Conservation (phyloP, 2,113 vertebrate genomes). For the Pogonocichla stellata region DNA sequence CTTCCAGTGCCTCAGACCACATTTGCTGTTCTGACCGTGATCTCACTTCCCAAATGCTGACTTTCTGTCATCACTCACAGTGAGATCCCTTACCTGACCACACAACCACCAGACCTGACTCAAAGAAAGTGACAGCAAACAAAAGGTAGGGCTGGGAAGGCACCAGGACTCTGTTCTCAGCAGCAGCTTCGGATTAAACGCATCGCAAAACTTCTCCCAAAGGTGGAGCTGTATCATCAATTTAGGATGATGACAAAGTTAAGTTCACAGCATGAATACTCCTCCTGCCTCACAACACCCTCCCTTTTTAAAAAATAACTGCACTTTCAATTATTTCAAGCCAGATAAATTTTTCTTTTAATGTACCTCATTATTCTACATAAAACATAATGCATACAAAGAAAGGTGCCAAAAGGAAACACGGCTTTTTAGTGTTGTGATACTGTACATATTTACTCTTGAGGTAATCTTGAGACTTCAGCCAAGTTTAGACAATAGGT, state of each 20-base stretch:
- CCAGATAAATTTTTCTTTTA: background rate
- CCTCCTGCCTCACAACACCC: background rate
- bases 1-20: background rate
- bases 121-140: background rate
- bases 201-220: background rate
- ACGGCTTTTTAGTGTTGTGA: background rate
- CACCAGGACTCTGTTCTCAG: background rate
- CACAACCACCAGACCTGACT: background rate
- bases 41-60: background rate
- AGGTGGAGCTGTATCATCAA: slow-evolving; percentile 49
- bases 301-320: background rate
- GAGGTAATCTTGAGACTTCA: background rate
- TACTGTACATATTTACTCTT: background rate
- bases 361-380: background rate
- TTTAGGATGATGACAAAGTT: background rate
- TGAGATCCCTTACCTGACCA: background rate
- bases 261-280: background rate
- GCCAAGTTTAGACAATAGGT: background rate
- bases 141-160: background rate
- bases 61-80: background rate
- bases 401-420: background rate
- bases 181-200: background rate
- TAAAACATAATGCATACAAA: background rate
- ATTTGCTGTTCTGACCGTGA: background rate
- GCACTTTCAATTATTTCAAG: background rate